Conservation (phyloP, 2,888 invertebrate genomes). For the Cybosia mesomella region DNA sequence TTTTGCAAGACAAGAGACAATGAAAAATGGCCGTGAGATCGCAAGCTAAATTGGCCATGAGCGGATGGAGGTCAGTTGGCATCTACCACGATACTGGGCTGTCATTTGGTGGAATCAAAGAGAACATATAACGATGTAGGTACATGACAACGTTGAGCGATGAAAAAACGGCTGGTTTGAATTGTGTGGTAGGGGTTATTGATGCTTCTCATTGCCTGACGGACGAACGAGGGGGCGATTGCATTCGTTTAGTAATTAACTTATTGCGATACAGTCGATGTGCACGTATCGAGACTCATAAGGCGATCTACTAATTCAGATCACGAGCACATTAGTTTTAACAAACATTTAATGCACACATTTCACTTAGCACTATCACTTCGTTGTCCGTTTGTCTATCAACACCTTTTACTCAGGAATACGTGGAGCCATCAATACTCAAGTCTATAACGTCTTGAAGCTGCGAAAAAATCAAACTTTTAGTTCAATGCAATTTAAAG, state of each 20-base stretch:
- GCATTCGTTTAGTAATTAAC: slow-evolving; percentile 50
- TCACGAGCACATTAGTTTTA: slow-evolving; percentile 6
- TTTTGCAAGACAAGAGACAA: slow-evolving; percentile 72
- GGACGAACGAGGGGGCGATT: slow-evolving; percentile 38
- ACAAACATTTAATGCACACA: neutral
- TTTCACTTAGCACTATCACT: too few relatives aligned
- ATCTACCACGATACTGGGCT: slow-evolving; percentile 51
- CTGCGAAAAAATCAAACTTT: too few relatives aligned
- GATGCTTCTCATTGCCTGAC: slow-evolving; percentile 40
- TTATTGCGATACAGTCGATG: slow-evolving; percentile 43
- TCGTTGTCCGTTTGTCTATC: too few relatives aligned
- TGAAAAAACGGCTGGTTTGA: slow-evolving; percentile 20
- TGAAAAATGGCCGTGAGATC: slow-evolving; percentile 70
- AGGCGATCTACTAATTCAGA: slow-evolving; percentile 21
- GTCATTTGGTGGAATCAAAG: slow-evolving; percentile 25
- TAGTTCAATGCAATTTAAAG: too few relatives aligned
- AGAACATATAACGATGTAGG: slow-evolving; percentile 17
- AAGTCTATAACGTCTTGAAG: too few relatives aligned
- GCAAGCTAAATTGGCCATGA: slow-evolving; percentile 73
- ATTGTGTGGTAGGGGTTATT: slow-evolving; percentile 39
- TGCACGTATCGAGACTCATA: slow-evolving; percentile 38
- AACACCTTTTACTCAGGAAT: too few relatives aligned
- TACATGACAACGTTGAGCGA: slow-evolving; percentile 9
- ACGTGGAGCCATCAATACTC: too few relatives aligned
- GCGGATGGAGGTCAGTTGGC: slow-evolving; percentile 72